Evolutionary conservation across 2,888 invertebrate species (phyloP).

Genomic region (Coelinius sp.): DNA sequence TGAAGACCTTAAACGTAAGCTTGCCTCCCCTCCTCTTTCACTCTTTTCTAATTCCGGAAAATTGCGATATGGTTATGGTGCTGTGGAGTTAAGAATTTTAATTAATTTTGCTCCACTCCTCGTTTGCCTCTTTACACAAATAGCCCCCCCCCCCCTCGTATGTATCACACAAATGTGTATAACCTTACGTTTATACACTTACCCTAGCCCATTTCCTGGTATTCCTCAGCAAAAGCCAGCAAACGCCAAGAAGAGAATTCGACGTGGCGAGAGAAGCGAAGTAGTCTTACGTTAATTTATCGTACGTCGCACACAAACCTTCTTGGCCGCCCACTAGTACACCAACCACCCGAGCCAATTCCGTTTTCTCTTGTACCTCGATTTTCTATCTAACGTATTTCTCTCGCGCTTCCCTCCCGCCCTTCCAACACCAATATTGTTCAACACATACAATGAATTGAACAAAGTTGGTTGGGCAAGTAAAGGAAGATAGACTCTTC

Average conservation of each 20-base stretch:
- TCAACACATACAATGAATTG: conserved; percentile 39
- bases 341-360: conserved; percentile 34
- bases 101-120: conserved; percentile 31
- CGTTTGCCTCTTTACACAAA: conserved; percentile 28
- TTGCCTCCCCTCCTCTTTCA: background rate
- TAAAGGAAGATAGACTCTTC: conserved; percentile 8
- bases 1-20: conserved; percentile 1
- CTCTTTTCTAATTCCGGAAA: conserved; percentile 11
- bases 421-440: conserved; percentile 13
- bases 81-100: conserved; percentile 37
- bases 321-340: conserved; percentile 33
- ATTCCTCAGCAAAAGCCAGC: background rate
- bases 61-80: conserved; percentile 25
- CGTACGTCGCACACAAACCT: conserved; percentile 40
- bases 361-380: conserved; percentile 23
- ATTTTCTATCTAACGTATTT: conserved; percentile 29
- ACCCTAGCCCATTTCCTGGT: conserved; percentile 13
- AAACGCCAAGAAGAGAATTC: conserved; percentile 28
- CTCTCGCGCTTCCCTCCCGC: conserved; percentile 7
- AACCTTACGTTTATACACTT: conserved; percentile 20
- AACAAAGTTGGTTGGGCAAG: conserved; percentile 20
- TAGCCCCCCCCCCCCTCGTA: conserved; percentile 3
- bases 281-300: conserved; percentile 49
- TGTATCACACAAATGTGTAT: conserved; percentile 19
- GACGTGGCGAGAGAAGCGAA: conserved; percentile 32